Base-by-base conservation (phyloP, 2,888 invertebrate genomes). In the Gandaritis pyraliata region DNA sequence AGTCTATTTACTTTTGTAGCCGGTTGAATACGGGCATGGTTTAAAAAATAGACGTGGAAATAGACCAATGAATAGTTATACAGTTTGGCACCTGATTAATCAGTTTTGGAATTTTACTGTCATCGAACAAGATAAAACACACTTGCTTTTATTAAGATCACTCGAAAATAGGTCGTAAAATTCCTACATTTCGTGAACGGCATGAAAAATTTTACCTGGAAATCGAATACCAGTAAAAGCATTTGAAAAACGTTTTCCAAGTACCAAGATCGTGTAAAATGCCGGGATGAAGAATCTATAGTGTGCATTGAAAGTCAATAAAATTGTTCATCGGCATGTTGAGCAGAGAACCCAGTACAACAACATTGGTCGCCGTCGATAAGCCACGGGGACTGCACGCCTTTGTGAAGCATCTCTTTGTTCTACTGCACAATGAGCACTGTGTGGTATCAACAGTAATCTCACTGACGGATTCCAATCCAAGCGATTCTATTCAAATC, bases 281-380 rank as follows among this genome's bases (percentile, higher is more conserved):
- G 0, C 15, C 13, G 7, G 7, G 39, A 11, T 38, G 18, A 36
- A 18, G 36, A n/a, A 30, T 33, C 43, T 7, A 38, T 13, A 47
- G 33, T 15, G 41, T 43, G 43, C 23, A 36, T 33, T 38, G 11
- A 41, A 54, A 30, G 41, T 15, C 55, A 55, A 50, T 54, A 54
- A 51, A 39, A 2, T 16, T 53, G 53, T 56, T 33, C 36, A 59
- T 59, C 54, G 41, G 38, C 54, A 53, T 16, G 50, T 56, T 54
- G 55, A 29, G 47, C 18, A 61, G 61, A 33, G 33, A 33, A 33
- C 33, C 10, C 69, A 58, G 66, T 62, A 57, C 54, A 63, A 61
- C 66, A 71, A 71, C 71, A 71, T 69, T 61, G 70, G 65, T 52
- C 43, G 61, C 18, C 23, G 58, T 12, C 58, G 68, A 69, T 71